These are phyloP conservation scores for Rhabdomys pumilio DNA, from an alignment of 2,797 vertebrate genomes.

Conservation along the genomic window DNA sequence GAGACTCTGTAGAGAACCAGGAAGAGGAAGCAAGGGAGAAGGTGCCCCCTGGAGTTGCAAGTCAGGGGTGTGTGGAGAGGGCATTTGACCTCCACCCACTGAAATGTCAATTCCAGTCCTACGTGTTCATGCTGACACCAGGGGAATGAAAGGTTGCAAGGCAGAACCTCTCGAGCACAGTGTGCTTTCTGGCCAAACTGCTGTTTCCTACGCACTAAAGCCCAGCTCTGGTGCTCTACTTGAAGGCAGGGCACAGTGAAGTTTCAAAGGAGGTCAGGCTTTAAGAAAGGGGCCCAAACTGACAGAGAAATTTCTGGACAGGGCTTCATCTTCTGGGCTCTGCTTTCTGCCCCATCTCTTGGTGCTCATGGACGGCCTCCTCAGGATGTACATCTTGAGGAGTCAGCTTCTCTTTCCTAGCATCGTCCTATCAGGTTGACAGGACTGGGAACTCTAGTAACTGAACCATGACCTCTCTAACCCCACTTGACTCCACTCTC, in stretches of 20 bases:
- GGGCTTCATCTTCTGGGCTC: neutral
- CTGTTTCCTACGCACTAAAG: neutral
- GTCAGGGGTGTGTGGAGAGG: accelerated
- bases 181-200: neutral
- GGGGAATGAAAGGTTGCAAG: neutral
- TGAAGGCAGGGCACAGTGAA: neutral
- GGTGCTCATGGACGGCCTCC: neutral
- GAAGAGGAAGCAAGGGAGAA: neutral
- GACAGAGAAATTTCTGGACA: accelerated
- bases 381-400: neutral
- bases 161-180: accelerated
- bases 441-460: too few species aligned
- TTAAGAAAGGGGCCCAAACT: neutral
- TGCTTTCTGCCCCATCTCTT: neutral
- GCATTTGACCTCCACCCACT: neutral
- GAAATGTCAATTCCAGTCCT: neutral
- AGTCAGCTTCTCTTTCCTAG: accelerated
- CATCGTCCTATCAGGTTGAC: neutral
- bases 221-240: neutral
- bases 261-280: neutral
- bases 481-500: neutral
- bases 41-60: accelerated
- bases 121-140: neutral
- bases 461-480: neutral
- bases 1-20: neutral